phyloP scores from a whole-genome alignment of 2,797 vertebrate genomes.

The Pantherophis vulpinus region DNA sequence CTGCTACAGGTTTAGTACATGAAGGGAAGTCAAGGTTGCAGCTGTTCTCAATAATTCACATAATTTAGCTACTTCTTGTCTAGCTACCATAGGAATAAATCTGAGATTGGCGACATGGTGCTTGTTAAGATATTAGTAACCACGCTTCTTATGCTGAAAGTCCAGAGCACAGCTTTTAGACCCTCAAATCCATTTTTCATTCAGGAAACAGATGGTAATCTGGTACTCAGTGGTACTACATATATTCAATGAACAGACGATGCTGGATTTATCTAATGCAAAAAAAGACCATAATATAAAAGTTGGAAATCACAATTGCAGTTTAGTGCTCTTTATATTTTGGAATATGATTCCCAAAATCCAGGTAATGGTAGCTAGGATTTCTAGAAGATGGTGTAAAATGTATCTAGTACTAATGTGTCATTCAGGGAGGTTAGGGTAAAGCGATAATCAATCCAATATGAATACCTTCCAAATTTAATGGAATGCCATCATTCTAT shows the following conservation, averaged over 20 bases:
- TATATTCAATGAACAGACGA: background rate
- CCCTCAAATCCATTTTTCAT: background rate
- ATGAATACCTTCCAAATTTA: background rate
- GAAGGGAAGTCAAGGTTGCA: slow-evolving; percentile 54
- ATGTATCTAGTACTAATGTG: background rate
- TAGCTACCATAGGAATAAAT: slow-evolving; percentile 25
- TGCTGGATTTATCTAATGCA: background rate
- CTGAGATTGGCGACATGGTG: background rate
- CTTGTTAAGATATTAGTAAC: slow-evolving; percentile 12
- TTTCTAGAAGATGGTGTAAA: background rate
- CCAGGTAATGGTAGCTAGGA: background rate
- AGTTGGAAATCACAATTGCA: background rate
- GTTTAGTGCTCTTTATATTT: background rate
- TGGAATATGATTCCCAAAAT: background rate
- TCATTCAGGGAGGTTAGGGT: background rate
- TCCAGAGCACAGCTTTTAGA: background rate
- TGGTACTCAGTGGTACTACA: background rate
- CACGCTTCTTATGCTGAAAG: background rate
- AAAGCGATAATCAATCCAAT: background rate
- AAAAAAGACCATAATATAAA: background rate
- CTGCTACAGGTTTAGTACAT: slow-evolving; percentile 49
- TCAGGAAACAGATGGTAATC: background rate
- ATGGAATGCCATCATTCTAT: background rate
- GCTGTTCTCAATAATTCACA: slow-evolving; percentile 47
- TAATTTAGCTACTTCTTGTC: slow-evolving; percentile 20